Evolutionary conservation across 2,888 invertebrate genomes (phyloP).

Genomic region (Pseudococcus jackbeardsleyi): DNA sequence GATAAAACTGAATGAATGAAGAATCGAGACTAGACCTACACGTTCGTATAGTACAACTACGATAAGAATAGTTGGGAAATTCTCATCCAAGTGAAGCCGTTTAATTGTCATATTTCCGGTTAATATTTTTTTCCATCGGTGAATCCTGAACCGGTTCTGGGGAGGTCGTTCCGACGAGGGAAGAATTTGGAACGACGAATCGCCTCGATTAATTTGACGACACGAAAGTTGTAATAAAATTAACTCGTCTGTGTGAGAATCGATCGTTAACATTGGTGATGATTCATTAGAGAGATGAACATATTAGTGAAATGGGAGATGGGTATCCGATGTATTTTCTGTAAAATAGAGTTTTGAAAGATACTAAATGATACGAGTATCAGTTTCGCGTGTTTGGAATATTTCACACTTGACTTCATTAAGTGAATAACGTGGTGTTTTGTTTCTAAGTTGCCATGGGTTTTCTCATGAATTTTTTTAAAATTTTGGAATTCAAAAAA

Average conservation of each 20-base stretch:
- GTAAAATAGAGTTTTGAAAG: too few species aligned
- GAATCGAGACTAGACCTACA: background rate
- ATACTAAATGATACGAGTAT: too few species aligned
- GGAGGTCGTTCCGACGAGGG: background rate
- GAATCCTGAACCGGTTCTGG: background rate
- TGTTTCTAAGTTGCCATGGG: too few species aligned
- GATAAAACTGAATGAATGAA: background rate
- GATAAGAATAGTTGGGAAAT: slow-evolving; percentile 22
- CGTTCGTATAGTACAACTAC: background rate
- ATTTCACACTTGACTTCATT: too few species aligned
- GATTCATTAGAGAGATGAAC: background rate
- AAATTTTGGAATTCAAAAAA: too few species aligned
- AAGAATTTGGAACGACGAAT: slow-evolving; percentile 4
- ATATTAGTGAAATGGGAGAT: too few species aligned
- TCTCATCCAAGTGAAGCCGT: slow-evolving; percentile 37
- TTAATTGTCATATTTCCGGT: slow-evolving; percentile 54
- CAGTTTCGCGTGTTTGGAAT: too few species aligned
- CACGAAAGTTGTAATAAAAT: slow-evolving; percentile 37
- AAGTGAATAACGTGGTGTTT: too few species aligned
- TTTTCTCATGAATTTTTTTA: too few species aligned
- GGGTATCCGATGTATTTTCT: too few species aligned
- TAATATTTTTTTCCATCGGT: slow-evolving; percentile 3
- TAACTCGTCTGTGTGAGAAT: slow-evolving; percentile 28
- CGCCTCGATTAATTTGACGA: background rate
- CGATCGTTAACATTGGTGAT: background rate